Conservation (phyloP, 35 echinoderm and acorn worm species). For the Lytechinus variegatus region DNA sequence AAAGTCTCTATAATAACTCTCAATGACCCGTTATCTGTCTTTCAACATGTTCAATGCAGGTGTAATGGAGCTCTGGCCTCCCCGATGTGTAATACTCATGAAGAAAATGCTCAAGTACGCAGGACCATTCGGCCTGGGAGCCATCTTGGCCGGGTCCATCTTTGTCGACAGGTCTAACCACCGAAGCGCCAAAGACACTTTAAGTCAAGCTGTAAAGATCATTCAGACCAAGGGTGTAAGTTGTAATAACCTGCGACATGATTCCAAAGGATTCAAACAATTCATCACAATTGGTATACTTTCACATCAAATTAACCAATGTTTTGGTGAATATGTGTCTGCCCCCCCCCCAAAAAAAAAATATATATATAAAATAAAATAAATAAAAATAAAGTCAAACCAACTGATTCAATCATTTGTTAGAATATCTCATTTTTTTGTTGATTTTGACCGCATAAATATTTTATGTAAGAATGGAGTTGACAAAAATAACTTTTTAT, state of each 20-base stretch:
- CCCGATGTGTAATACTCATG: constrained; percentile 68
- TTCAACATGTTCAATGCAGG: constrained; percentile 69
- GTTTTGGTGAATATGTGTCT: too few relatives aligned
- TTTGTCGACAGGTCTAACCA: constrained; percentile 75
- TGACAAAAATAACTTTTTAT: too few relatives aligned
- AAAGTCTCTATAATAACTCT: background rate
- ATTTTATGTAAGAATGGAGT: too few relatives aligned
- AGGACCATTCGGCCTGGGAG: constrained; percentile 73
- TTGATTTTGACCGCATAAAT: too few relatives aligned
- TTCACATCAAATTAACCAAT: too few relatives aligned
- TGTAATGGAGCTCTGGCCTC: constrained; percentile 75
- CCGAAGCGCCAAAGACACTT: constrained; percentile 63
- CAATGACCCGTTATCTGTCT: background rate
- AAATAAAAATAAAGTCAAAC: too few relatives aligned
- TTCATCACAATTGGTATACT: too few relatives aligned
- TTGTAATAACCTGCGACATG: background rate
- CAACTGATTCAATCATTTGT: too few relatives aligned
- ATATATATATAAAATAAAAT: too few relatives aligned
- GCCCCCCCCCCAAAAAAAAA: too few relatives aligned
- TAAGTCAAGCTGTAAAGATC: constrained; percentile 66
- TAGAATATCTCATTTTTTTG: too few relatives aligned
- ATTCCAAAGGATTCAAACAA: too few relatives aligned
- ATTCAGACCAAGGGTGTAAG: constrained; percentile 62
- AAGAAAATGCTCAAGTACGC: constrained; percentile 82
- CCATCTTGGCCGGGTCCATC: constrained; percentile 71